A percentile compares a stretch with the other conserved stretches of the same genome.
phyloP scores from a whole-genome alignment of 1,140 invertebrate genomes.

The Habropoda laboriosa region DNA sequence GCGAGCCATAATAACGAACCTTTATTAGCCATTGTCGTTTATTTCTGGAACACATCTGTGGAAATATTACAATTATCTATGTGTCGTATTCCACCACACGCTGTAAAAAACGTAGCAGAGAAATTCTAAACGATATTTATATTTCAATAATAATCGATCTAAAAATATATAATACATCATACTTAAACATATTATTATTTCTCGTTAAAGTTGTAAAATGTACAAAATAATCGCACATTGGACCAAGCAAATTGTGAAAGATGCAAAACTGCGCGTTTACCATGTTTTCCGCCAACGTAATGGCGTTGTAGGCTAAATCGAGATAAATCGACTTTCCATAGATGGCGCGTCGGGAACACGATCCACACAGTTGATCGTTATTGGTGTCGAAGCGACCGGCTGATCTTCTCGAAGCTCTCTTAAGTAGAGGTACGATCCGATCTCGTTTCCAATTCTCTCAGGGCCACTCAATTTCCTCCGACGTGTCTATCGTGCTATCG shows the following conservation, averaged over 20 bases:
- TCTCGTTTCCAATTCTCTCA: slow-evolving; percentile 40
- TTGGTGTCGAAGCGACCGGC: slow-evolving; percentile 34
- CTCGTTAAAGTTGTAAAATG: too few relatives aligned
- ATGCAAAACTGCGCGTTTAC: too few relatives aligned
- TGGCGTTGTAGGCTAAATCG: background rate
- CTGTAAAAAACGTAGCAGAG: too few relatives aligned
- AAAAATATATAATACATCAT: too few relatives aligned
- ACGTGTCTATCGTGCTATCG: background rate
- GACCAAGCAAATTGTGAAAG: background rate
- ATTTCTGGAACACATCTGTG: accelerated
- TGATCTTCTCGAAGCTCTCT: slow-evolving; percentile 32
- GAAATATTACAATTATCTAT: too few relatives aligned
- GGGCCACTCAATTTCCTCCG: slow-evolving; percentile 34
- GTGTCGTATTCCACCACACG: too few relatives aligned
- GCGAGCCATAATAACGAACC: background rate
- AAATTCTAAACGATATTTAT: too few relatives aligned
- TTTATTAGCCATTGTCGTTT: background rate
- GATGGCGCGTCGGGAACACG: slow-evolving; percentile 1
- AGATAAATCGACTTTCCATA: slow-evolving; percentile 4
- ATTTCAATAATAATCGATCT: too few relatives aligned
- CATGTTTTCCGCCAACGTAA: too few relatives aligned
- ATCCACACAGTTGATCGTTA: slow-evolving; percentile 44
- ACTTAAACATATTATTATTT: too few relatives aligned
- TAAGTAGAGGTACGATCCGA: slow-evolving; percentile 34
- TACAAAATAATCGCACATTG: too few relatives aligned